Evolutionary conservation across 2,888 invertebrate genomes (phyloP), one percentile per base, ranked within the genome.

Genomic region (Metellina segmentata): DNA sequence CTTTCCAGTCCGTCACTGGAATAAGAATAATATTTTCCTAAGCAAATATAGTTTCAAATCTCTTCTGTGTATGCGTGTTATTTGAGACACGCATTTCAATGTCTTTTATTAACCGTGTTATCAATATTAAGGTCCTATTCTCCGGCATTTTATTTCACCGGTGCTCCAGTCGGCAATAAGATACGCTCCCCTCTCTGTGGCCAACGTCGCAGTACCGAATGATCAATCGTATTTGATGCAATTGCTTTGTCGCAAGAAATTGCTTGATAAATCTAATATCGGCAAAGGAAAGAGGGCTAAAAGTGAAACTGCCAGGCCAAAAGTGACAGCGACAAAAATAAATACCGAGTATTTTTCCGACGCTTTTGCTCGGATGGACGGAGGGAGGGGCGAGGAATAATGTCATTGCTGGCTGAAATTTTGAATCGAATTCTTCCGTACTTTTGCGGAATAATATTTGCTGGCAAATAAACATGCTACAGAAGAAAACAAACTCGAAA

Each of bases 191-290:
- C 61, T 9, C 6, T 6, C 13, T 52, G 20, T n/a, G 49, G 13
- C 61, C 61, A 48, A 48, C 75, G 16, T n/a, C 72, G 52, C 51
- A 7, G 53, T 70, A 86, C 78, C 71, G 71, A 20, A 87, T 87
- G 81, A 87, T 49, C 87, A 87, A 87, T 52, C 71, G 70, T 19
- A 51, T 86, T 87, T 48, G 81, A 86, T 86, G 77, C 69, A 78
- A 69, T 71, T 79, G 71, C 81, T 53, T 20, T 53, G 87, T 87
- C 87, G 74, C 81, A 71, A 52, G 89, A 82, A 89, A 81, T 89
- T 89, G 89, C 75, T 89, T 89, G 89, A 89, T 89, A 89, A 89
- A 89, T 89, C 77, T 61, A 89, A 89, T 89, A 75, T 61, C 19
- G 20, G 61, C 19, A 19, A 61, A 82, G 51, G 34, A 70, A 88